phyloP scores from a whole-genome alignment of 2,113 vertebrate genomes.

The Silurus meridionalis region DNA sequence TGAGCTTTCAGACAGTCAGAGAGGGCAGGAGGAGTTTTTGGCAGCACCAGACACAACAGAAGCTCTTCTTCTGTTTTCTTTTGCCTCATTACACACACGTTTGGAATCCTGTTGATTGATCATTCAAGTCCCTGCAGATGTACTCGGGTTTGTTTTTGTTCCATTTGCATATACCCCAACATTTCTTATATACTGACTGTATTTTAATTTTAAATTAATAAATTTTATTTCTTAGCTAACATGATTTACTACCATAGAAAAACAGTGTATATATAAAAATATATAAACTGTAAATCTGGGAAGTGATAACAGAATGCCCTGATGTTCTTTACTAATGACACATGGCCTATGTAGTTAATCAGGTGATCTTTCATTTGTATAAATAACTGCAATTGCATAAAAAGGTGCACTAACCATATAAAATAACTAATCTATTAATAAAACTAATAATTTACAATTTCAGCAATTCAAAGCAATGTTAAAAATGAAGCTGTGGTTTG shows the following conservation, averaged over 20 bases:
- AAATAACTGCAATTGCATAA: background rate
- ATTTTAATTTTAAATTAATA: background rate
- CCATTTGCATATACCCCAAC: background rate
- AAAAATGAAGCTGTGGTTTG: background rate
- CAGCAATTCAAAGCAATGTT: background rate
- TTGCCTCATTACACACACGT: constrained; percentile 29
- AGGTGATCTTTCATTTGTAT: background rate
- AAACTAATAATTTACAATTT: background rate
- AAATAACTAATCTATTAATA: no score
- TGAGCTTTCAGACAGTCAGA: background rate
- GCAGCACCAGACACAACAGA: constrained; percentile 25
- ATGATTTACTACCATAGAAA: background rate
- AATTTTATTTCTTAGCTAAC: no score
- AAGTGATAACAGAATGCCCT: background rate
- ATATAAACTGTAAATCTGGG: background rate
- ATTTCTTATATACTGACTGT: background rate
- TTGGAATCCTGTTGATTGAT: constrained; percentile 29
- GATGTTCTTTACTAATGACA: background rate
- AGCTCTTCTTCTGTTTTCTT: constrained; percentile 23
- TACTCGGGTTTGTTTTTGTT: background rate
- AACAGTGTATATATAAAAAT: background rate
- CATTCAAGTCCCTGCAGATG: constrained; percentile 10
- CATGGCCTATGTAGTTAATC: background rate
- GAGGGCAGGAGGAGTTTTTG: constrained; percentile 16
- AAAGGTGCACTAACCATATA: background rate